These are phyloP conservation scores for Candoia aspera DNA, from an alignment of 2,113 vertebrate genomes.

Conservation along the genomic window DNA sequence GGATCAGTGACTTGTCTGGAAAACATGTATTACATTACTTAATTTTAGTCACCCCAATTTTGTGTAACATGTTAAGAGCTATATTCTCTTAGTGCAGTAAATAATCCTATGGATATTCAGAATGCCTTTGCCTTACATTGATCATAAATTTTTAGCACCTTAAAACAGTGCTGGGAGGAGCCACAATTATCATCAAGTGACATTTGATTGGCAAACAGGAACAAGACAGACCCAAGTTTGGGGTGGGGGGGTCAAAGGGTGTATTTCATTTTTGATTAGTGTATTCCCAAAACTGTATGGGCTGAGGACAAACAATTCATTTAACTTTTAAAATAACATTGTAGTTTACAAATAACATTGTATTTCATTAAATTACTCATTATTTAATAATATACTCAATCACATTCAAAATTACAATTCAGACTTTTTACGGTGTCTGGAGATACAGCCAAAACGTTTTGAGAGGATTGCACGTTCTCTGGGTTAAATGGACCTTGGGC, in stretches of 20 bases:
- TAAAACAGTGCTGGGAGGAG: not conserved
- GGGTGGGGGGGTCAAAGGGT: not conserved
- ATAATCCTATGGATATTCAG: not conserved
- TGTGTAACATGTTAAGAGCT: not conserved
- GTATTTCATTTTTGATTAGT: not conserved
- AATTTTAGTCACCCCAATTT: not conserved
- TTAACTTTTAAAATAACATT: not conserved
- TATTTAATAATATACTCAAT: not conserved
- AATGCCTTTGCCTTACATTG: not conserved
- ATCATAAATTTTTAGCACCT: not conserved
- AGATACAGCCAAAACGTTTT: not conserved
- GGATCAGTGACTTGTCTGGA: not conserved
- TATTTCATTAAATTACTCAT: not conserved
- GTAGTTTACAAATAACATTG: no score
- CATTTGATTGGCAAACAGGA: not conserved
- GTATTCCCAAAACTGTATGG: not conserved
- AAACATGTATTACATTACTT: not conserved
- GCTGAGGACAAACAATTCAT: not conserved
- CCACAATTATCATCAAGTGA: not conserved
- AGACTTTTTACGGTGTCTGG: not conserved
- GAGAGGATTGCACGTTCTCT: not conserved
- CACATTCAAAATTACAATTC: not conserved
- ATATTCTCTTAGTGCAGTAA: not conserved
- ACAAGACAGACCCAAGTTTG: not conserved
- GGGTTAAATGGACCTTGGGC: not conserved